Base-by-base conservation (phyloP, 1,140 invertebrate genomes). In the Monomorium pharaonis region DNA sequence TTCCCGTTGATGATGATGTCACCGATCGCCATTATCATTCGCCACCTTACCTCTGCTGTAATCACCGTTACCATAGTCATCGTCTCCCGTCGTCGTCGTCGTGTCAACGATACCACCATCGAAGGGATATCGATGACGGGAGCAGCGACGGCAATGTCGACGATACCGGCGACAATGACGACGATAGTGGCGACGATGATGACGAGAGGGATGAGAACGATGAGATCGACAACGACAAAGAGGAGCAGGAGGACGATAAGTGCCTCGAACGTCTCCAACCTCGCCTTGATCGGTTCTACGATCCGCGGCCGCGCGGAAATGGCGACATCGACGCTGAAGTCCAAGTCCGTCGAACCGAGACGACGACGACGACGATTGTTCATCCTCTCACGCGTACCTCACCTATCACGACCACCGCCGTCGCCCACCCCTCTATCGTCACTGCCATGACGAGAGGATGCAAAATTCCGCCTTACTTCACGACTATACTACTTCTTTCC, bases 401-500 rank as follows among this genome's bases (percentile, higher is more conserved):
- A 77, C 16, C 58, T 27, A 70, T 44, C 42, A 51, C 27, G 56
- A 78, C 85, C 56, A 54, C 77, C 63, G 70, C 83, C 58, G 47
- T 42, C 49, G 69, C 81, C 30, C 81, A 77, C 78, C 78, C 84
- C 51, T 85, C 80, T 63, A 80, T 81, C 87, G 86, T 83, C 88
- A 88, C 87, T 84, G 86, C 80, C 84, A 89, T 90, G 84, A 84
- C 87, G 86, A 92, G 87, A 88, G 91, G 93, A 92, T 91, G 90
- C 86, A 92, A 91, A 86, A 92, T 94, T 86, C 93, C 94, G 58
- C 91, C 93, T 21, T 94, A 94, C 89, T 84, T 95, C 72, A 93
- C 94, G 54, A 95, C 94, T 27, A 70, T 95, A 76, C 91, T 95
- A 74, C 88, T 95, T 75, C 84, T 95, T 33, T 93, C 92, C 60